These are phyloP conservation scores for Crioceris asparagi DNA, from an alignment of 2,888 invertebrate genomes.

Conservation along the genomic window DNA sequence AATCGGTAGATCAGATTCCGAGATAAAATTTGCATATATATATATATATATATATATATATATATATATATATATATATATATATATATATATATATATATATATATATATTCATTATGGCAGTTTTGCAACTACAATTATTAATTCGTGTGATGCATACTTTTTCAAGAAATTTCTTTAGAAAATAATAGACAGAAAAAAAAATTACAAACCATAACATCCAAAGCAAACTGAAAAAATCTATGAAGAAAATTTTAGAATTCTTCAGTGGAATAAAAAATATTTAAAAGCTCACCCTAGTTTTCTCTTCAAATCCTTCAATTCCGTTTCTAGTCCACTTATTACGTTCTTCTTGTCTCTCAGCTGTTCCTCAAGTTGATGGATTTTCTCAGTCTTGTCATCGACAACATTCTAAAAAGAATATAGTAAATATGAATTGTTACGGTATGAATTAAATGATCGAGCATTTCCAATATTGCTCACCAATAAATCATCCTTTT, in stretches of 20 bases:
- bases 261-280: background rate
- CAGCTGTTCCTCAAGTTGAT: slow-evolving; percentile 53
- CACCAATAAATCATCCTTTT: slow-evolving; percentile 57
- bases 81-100: no score
- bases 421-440: slow-evolving; percentile 4
- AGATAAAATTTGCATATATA: no score
- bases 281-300: slow-evolving; percentile 35
- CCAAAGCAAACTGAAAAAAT: slow-evolving; percentile 23
- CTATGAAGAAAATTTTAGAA: slow-evolving; percentile 12
- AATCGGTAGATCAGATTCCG: no score
- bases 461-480: no score
- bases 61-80: no score
- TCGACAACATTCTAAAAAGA: slow-evolving; percentile 52
- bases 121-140: no score
- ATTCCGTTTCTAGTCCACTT: slow-evolving; percentile 43
- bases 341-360: slow-evolving; percentile 48
- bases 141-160: no score
- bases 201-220: slow-evolving; percentile 18
- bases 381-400: slow-evolving; percentile 59
- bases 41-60: no score
- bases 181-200: no score
- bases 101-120: no score
- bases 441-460: slow-evolving; percentile 2
- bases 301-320: slow-evolving; percentile 48
- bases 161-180: no score